Conservation (phyloP, 2,113 vertebrate genomes). For the Enhydra lutris region DNA sequence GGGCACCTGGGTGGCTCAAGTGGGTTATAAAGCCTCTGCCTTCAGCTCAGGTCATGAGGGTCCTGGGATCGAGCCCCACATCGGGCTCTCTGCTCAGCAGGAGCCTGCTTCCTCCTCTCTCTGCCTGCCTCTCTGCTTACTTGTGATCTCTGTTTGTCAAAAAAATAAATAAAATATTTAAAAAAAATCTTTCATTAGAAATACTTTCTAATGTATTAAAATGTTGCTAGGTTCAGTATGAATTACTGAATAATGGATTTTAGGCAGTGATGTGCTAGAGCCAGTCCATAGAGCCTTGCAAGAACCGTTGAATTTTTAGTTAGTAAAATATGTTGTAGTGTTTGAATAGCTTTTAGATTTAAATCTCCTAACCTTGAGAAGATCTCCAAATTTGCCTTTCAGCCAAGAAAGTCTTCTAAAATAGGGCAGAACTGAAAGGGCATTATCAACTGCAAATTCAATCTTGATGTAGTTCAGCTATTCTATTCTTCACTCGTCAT, state of each 20-base stretch:
- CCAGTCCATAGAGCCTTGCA: neutral
- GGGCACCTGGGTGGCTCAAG: too few relatives aligned
- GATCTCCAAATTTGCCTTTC: constrained; percentile 36
- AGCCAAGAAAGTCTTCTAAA: constrained; percentile 31
- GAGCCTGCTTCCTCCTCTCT: too few relatives aligned
- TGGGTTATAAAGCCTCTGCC: too few relatives aligned
- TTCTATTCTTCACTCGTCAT: constrained; percentile 65
- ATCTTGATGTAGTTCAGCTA: constrained; percentile 51
- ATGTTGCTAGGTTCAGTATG: neutral
- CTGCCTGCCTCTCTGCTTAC: too few relatives aligned
- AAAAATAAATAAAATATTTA: too few relatives aligned
- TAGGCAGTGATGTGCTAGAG: neutral
- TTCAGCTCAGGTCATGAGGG: too few relatives aligned
- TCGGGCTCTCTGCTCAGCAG: too few relatives aligned
- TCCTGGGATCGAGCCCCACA: too few relatives aligned
- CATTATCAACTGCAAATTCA: constrained; percentile 68
- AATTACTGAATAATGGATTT: neutral
- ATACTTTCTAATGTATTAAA: neutral
- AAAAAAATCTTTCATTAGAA: neutral
- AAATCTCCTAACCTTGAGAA: constrained; percentile 43
- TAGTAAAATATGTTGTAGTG: constrained; percentile 32
- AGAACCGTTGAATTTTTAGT: neutral
- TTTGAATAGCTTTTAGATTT: constrained; percentile 48
- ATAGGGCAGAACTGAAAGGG: neutral
- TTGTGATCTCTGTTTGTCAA: too few relatives aligned